These are phyloP conservation scores for Nephrotoma flavescens DNA, from an alignment of 2,888 invertebrate species.

Conservation along the genomic window DNA sequence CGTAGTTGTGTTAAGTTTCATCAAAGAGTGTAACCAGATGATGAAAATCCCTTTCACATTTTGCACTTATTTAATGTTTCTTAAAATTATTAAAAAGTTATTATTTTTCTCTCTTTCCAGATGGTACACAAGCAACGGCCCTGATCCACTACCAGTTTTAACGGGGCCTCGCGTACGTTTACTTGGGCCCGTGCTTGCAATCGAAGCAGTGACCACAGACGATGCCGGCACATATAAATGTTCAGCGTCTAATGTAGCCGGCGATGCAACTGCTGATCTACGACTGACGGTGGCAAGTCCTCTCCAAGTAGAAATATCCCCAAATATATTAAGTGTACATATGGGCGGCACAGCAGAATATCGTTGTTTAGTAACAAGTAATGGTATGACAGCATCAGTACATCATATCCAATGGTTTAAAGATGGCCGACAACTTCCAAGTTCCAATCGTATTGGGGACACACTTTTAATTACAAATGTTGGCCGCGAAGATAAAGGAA, in stretches of 20 bases:
- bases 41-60: too few relatives aligned
- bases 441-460: conserved; percentile 48
- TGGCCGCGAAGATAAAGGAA: conserved; percentile 55
- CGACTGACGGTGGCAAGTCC: conserved; percentile 48
- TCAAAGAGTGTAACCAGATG: too few relatives aligned
- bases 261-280: conserved; percentile 53
- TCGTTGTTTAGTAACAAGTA: conserved; percentile 43
- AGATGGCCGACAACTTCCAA: conserved; percentile 49
- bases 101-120: conserved; percentile 24
- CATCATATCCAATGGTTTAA: conserved; percentile 50
- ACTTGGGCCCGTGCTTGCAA: conserved; percentile 51
- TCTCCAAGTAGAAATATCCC: conserved; percentile 50
- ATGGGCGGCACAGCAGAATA: conserved; percentile 62
- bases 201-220: conserved; percentile 54
- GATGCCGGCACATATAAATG: conserved; percentile 55
- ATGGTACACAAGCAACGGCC: conserved; percentile 52
- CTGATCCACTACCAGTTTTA: conserved; percentile 45
- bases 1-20: too few relatives aligned
- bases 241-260: conserved; percentile 49
- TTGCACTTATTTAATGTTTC: too few relatives aligned
- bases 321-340: conserved; percentile 51
- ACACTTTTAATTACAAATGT: conserved; percentile 49
- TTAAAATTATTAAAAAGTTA: too few relatives aligned
- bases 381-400: conserved; percentile 38
- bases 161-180: conserved; percentile 49